phyloP scores from a whole-genome alignment of 1,140 invertebrate genomes.

The Megalopta genalis region DNA sequence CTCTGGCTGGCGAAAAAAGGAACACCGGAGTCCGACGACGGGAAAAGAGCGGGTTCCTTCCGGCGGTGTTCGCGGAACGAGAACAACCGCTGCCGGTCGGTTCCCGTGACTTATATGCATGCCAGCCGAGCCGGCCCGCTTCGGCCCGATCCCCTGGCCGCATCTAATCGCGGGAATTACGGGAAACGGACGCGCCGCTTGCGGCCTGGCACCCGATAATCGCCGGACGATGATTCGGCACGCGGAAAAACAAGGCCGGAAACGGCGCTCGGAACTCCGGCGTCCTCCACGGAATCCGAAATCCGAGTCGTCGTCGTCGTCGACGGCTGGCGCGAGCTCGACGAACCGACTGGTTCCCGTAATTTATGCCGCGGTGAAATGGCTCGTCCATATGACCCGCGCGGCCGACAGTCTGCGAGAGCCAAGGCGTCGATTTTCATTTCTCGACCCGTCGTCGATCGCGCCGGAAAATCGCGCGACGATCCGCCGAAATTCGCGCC shows the following conservation, averaged over 20 bases:
- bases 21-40: neutral
- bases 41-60: slow-evolving; percentile 35
- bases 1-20: neutral
- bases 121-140: neutral
- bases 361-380: slow-evolving; percentile 6
- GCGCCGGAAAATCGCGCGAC: too few relatives aligned
- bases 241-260: neutral
- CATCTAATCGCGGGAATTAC: slow-evolving; percentile 48
- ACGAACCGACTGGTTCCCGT: neutral
- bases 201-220: slow-evolving; percentile 19
- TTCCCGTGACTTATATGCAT: slow-evolving; percentile 8
- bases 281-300: neutral
- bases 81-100: neutral
- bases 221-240: neutral
- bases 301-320: too few relatives aligned
- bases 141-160: slow-evolving; percentile 29
- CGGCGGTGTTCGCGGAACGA: neutral
- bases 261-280: neutral
- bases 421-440: too few relatives aligned
- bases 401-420: too few relatives aligned
- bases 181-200: slow-evolving; percentile 17
- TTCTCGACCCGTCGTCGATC: too few relatives aligned
- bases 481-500: too few relatives aligned
- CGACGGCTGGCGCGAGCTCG: too few relatives aligned
- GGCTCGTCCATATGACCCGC: too few relatives aligned